These are phyloP conservation scores for Mactromeris polynyma DNA, from an alignment of 2,888 invertebrate species.

Conservation along the genomic window DNA sequence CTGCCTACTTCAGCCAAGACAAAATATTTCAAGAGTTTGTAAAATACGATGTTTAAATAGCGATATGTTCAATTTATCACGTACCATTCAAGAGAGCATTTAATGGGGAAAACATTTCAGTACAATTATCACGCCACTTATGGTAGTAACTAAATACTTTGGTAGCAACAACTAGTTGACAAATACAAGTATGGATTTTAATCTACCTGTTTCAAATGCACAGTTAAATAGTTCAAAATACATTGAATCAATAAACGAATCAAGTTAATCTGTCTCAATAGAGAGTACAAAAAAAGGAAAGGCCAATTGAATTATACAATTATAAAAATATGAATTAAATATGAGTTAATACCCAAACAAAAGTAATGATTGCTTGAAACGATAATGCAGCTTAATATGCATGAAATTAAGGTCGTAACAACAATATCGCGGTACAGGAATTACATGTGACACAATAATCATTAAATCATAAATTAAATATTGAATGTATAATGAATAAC, in stretches of 20 bases:
- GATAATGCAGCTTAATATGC: background rate
- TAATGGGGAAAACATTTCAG: background rate
- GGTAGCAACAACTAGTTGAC: background rate
- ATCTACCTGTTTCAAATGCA: background rate
- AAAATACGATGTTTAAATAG: background rate
- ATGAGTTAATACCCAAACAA: background rate
- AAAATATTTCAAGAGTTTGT: background rate
- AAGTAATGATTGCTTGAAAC: background rate
- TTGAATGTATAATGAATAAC: slow-evolving; percentile 7
- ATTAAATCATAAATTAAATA: background rate
- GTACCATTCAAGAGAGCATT: background rate
- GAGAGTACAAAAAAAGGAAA: background rate
- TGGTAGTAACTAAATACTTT: background rate
- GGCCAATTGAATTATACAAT: slow-evolving; percentile 7
- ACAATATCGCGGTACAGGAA: background rate
- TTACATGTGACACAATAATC: background rate
- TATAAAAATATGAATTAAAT: slow-evolving; percentile 10
- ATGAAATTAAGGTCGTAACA: background rate
- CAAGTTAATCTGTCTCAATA: background rate
- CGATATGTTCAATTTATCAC: background rate
- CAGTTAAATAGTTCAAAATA: slow-evolving; percentile 1
- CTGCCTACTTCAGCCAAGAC: background rate
- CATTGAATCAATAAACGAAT: background rate
- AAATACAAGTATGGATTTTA: background rate
- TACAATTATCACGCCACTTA: background rate